A percentile compares a stretch with the other conserved stretches of the same genome.
These are phyloP conservation scores for Poeciliopsis retropinna DNA, from an alignment of 2,113 vertebrate species.

Conservation along the genomic window DNA sequence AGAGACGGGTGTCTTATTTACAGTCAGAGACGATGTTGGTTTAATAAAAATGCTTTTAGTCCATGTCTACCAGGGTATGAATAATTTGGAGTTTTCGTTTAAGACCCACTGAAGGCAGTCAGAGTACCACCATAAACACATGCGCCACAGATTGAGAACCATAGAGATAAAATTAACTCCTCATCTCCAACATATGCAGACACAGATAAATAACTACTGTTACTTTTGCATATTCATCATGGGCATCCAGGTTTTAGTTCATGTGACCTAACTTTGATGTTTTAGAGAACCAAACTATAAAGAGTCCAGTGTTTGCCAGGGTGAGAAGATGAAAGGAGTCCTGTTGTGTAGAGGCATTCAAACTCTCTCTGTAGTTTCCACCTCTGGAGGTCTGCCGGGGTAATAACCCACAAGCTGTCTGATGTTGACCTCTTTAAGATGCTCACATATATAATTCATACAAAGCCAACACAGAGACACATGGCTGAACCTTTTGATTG, in stretches of 20 bases:
- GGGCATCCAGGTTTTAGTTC: slow-evolving; percentile 5
- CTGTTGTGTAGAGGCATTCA: slow-evolving; percentile 47
- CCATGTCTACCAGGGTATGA: no score
- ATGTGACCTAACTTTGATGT: slow-evolving; percentile 67
- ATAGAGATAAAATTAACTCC: no score
- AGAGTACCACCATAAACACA: no score
- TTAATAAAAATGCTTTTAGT: no score
- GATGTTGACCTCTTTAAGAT: slow-evolving; percentile 30
- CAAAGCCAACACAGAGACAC: slow-evolving; percentile 9
- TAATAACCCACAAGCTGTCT: slow-evolving; percentile 25
- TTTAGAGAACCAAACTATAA: slow-evolving; percentile 39
- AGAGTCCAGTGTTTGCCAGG: slow-evolving; percentile 27
- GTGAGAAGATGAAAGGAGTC: slow-evolving; percentile 37
- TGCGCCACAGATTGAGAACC: no score
- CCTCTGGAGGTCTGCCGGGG: slow-evolving; percentile 37
- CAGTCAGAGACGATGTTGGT: no score
- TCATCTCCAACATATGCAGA: background rate
- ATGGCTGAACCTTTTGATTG: slow-evolving; percentile 47
- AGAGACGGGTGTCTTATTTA: no score
- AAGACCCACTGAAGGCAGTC: no score
- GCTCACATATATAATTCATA: slow-evolving; percentile 60
- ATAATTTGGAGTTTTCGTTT: no score
- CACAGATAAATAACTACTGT: background rate
- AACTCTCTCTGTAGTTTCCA: slow-evolving; percentile 58
- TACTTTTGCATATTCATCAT: background rate